phyloP scores from a whole-genome alignment of 2,888 invertebrate genomes.

The Pogonocherus hispidulus region DNA sequence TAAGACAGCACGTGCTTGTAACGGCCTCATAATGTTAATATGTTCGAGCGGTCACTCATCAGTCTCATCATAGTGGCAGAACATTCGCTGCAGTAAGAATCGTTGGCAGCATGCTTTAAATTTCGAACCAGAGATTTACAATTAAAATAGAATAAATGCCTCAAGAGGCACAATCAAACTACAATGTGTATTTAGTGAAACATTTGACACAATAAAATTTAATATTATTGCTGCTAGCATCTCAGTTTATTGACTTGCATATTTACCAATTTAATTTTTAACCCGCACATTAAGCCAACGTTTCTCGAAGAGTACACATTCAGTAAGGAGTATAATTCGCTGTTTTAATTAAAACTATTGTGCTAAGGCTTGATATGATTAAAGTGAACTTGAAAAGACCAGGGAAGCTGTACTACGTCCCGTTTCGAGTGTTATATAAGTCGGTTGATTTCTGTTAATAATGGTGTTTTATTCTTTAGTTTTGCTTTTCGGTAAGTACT shows the following conservation, averaged over 20 bases:
- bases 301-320: conserved; percentile 16
- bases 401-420: conserved; percentile 16
- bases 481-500: conserved; percentile 14
- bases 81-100: neutral
- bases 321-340: conserved; percentile 43
- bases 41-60: neutral
- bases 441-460: neutral
- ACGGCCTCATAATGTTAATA: neutral
- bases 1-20: conserved; percentile 23
- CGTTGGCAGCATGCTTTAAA: conserved; percentile 1
- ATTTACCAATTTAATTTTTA: conserved; percentile 20
- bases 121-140: conserved; percentile 14
- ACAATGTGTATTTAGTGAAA: conserved; percentile 2
- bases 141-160: conserved; percentile 13
- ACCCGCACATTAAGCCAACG: conserved; percentile 14
- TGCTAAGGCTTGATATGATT: conserved; percentile 43
- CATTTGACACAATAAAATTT: neutral
- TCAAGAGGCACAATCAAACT: conserved; percentile 4
- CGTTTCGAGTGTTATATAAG: conserved; percentile 13
- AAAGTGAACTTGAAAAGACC: conserved; percentile 40
- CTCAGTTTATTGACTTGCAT: conserved; percentile 15
- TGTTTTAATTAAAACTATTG: conserved; percentile 47
- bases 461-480: conserved; percentile 3
- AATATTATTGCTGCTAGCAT: neutral
- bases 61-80: neutral